Conservation (phyloP, 2,888 invertebrate species). For the Muscina levida region DNA sequence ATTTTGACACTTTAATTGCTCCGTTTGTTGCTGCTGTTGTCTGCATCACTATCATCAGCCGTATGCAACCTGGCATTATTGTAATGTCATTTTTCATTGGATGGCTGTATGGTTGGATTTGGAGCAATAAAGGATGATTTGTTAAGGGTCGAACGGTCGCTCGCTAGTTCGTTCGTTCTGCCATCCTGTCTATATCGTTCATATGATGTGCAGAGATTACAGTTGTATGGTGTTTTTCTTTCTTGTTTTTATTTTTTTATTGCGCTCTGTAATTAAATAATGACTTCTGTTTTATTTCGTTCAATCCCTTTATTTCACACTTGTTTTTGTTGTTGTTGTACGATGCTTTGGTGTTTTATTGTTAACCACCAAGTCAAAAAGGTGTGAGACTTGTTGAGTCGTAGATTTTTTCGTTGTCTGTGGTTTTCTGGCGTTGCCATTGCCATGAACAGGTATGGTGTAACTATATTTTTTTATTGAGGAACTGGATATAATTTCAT, state of each 20-base stretch:
- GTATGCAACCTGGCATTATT: constrained; percentile 33
- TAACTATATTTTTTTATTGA: not conserved
- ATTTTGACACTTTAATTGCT: constrained; percentile 67
- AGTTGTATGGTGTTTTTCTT: no score
- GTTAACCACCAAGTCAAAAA: constrained; percentile 1
- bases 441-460: not conserved
- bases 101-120: not conserved
- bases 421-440: not conserved
- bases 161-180: not conserved
- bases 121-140: not conserved
- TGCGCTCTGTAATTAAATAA: constrained; percentile 62
- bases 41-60: no score
- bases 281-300: constrained; percentile 53
- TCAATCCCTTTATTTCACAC: constrained; percentile 54
- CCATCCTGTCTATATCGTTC: constrained; percentile 6
- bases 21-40: constrained; percentile 30
- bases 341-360: not conserved
- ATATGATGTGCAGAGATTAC: constrained; percentile 52
- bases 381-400: constrained; percentile 34
- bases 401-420: not conserved
- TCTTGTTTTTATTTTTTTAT: no score
- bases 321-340: constrained; percentile 13
- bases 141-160: not conserved
- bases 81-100: constrained; percentile 63
- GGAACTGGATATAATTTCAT: constrained; percentile 22